Base-by-base conservation (phyloP, 2,113 vertebrate genomes). In the Turdus rufiventris region DNA sequence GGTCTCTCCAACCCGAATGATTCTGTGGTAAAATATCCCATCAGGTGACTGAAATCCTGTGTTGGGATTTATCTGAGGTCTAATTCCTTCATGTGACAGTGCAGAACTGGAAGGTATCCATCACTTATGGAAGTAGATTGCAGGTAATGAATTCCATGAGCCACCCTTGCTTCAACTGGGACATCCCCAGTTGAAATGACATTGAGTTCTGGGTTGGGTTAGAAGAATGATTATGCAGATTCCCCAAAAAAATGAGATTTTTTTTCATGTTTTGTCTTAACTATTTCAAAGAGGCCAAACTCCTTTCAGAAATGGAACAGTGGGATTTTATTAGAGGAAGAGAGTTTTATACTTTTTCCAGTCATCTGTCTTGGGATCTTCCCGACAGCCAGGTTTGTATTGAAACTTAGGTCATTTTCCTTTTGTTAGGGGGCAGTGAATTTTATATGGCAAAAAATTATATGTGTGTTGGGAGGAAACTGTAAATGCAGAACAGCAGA, bases 11-110 rank as follows among this genome's bases (percentile, higher is more conserved):
- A 9, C 14, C 3, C 21, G 24, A 34, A 18, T 60, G 20, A 67
- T 53, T 58, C 31, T 42, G 1, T 47, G 54, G 54, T 89, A 91
- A 96, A 96, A 96, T 96, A 81, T 78, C 92, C 75, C 78, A 84
- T 92, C 94, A 96, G 94, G 92, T 97, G 96, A 97, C 79, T 89
- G 91, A 92, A 97, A 96, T 96, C 60, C 76, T 96, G 94, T 95
- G 94, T 96, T 92, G 84, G 75, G 88, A 88, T 95, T 96, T 96
- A 87, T 97, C 85, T 85, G 87, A 89, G 38, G 58, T 89, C 79
- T 94, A 40, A 89, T 62, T 91, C 51, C 43, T 96, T 96, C 67
- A 81, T 31, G 23, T 91, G 84, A 91, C 80, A 79, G 50, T 85
- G 88, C 81, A 96, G 90, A 96, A 85, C 26, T 91, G 36, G 72